Base-by-base conservation (phyloP, 2,888 invertebrate genomes). In the Portevinia maculata region DNA sequence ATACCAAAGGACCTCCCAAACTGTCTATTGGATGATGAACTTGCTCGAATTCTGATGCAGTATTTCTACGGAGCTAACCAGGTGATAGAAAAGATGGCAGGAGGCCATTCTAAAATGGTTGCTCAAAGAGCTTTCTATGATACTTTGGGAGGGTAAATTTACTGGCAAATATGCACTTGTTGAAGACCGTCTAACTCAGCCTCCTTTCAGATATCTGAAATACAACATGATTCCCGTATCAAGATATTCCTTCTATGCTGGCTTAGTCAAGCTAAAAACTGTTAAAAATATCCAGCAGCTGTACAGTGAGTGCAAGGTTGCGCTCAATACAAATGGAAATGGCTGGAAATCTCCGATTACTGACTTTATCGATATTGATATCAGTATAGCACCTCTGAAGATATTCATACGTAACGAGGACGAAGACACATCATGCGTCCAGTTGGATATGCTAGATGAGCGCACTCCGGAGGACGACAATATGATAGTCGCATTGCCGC, bases 261-360 rank as follows among this genome's bases (percentile, higher is more conserved):
- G 90, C 0, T 84, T 87, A 1, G 71, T 89, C 0, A 87, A 88
- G n/a, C 75, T 89, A 1, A 85, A 84, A 64, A 87, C 88, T 0
- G 86, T 88, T 24, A 73, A 87, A 69, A 87, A 87, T 50, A 69
- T 91, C 50, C 65, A 86, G 15, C 84, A 84, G 2, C 78, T 90
- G 1, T 88, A 87, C 62, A 85, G 86, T 3, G 86, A 89, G 67
- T 88, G 89, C 41, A 88, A 86, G 79, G 13, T 71, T 1, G 79
- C 86, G 19, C 85, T 91, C 5, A 91, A 91, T 62, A 91, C 91
- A 2, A 89, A 90, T 71, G 91, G 91, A 3, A 90, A 90, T 60
- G 89, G 88, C 11, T 91, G 91, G 91, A 86, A 70, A 28, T 32
- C 84, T 8, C 87, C 89, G 0, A 48, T 85, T 4, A 86, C 88